phyloP scores from a whole-genome alignment of 2,113 vertebrate genomes.

The Ranitomeya variabilis region DNA sequence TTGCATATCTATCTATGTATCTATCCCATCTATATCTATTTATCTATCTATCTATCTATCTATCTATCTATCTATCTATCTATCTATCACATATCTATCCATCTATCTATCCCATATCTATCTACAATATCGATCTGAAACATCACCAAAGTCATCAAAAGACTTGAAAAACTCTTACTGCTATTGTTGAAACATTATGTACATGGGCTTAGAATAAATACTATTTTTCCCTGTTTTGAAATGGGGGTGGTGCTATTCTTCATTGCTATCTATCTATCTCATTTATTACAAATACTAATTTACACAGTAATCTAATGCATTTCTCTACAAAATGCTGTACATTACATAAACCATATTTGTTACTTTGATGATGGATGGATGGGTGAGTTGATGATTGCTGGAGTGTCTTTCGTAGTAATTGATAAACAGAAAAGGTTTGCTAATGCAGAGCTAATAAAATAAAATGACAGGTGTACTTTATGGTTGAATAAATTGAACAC shows the following conservation, averaged over 20 bases:
- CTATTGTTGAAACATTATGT: no score
- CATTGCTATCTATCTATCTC: no score
- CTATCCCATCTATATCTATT: no score
- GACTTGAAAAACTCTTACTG: no score
- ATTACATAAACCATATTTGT: not conserved
- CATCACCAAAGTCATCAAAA: no score
- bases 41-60: not conserved
- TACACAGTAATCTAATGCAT: not conserved
- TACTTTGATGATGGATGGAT: not conserved
- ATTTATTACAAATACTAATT: no score
- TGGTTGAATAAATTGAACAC: conserved; percentile 52
- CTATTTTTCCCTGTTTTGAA: no score
- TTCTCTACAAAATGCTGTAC: not conserved
- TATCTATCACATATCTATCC: not conserved
- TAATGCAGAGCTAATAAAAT: conserved; percentile 43
- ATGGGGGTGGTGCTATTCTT: no score
- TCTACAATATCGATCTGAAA: no score
- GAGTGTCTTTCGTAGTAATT: conserved; percentile 16
- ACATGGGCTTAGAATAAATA: no score
- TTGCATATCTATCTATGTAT: no score
- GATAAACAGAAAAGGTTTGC: conserved; percentile 19
- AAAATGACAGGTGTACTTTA: conserved; percentile 49
- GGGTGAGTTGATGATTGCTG: not conserved
- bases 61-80: not conserved
- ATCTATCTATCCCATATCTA: not conserved